Percentiles rank a stretch among this genome's conserved stretches.
Evolutionary conservation across 1,140 invertebrate species (phyloP).

Genomic region (Neodiprion pinetum): DNA sequence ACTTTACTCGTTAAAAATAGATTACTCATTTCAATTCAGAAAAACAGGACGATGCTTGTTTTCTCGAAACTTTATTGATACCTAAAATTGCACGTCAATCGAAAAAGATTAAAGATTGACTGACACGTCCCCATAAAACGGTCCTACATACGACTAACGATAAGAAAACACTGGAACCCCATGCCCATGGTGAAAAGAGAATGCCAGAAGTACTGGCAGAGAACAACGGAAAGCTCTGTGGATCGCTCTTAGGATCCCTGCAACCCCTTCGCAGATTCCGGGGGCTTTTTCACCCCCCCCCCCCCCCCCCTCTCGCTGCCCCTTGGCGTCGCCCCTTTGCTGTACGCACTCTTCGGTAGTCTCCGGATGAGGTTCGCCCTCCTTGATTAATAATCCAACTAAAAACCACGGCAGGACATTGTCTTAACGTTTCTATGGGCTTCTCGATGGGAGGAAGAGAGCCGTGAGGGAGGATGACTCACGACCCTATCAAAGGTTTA

Average conservation of each 20-base stretch:
- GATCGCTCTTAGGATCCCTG: neutral
- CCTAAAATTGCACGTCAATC: no score
- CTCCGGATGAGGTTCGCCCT: neutral
- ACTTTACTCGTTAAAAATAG: no score
- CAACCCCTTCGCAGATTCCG: neutral
- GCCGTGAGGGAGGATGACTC: neutral
- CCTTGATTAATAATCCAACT: conserved; percentile 5
- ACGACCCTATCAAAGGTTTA: conserved; percentile 2
- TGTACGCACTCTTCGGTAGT: neutral
- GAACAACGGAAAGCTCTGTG: no score
- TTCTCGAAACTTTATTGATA: no score
- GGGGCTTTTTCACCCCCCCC: neutral
- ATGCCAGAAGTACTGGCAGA: no score
- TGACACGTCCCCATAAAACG: no score
- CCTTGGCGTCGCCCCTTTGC: neutral
- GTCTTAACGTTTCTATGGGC: neutral
- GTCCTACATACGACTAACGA: no score
- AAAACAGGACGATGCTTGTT: no score
- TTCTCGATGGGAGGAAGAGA: neutral
- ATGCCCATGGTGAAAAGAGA: no score
- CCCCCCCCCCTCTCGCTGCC: neutral
- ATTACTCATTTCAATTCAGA: no score
- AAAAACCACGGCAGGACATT: conserved; percentile 1
- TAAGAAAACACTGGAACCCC: no score
- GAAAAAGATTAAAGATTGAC: no score